Evolutionary conservation across 1,140 invertebrate genomes (phyloP).

Genomic region (Yoshiicerus persimilis): DNA sequence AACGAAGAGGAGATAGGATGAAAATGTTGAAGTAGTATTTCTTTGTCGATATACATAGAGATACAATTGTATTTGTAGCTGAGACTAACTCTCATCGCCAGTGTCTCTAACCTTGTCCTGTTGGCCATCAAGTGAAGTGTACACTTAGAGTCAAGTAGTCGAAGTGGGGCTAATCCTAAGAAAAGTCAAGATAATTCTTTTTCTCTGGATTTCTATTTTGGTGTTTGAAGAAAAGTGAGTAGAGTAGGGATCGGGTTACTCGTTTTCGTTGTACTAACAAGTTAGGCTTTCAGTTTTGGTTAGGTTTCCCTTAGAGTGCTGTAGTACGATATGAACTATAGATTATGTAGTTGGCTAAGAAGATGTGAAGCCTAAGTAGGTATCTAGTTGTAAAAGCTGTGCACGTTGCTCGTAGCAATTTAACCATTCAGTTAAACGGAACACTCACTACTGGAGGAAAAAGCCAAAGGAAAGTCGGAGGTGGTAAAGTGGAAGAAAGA

Average conservation of each 20-base stretch:
- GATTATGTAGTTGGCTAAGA: background rate
- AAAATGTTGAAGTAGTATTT: background rate
- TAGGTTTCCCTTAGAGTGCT: no score
- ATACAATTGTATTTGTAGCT: background rate
- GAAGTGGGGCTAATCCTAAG: background rate
- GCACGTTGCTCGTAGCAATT: background rate
- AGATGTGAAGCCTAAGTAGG: background rate
- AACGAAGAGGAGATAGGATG: background rate
- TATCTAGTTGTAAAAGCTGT: background rate
- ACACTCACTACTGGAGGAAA: background rate
- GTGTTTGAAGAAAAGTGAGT: background rate
- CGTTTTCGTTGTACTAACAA: background rate
- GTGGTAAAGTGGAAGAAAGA: constrained; percentile 11
- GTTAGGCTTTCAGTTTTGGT: background rate
- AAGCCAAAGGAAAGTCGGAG: background rate
- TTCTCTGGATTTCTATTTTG: background rate
- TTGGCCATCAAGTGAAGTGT: background rate
- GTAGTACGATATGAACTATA: no score
- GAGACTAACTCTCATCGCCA: background rate
- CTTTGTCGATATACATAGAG: background rate
- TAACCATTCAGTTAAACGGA: background rate
- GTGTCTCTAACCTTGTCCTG: background rate
- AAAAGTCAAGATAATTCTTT: background rate
- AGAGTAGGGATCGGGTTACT: background rate
- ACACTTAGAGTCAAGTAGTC: background rate